Base-by-base conservation (phyloP, 2,113 vertebrate genomes). In the Cochlearius cochlearius region DNA sequence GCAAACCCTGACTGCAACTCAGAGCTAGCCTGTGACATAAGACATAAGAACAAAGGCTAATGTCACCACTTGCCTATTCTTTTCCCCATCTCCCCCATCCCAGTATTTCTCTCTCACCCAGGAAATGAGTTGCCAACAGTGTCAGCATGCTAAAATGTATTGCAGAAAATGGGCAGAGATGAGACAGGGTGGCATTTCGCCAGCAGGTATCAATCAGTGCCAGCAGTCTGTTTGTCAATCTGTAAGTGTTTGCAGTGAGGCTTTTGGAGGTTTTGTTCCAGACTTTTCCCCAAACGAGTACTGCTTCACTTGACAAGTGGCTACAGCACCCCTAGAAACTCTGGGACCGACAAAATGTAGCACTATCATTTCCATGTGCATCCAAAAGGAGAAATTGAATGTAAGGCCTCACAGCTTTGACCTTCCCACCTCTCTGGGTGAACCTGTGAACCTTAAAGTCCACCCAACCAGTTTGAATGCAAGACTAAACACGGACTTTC, bases 131-230 rank as follows among this genome's bases (percentile, higher is more conserved):
- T 89, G 76, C 84, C 91, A 80, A 76, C 36, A 56, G 47, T 10
- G 19, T 55, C 73, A 87, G 69, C 64, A 47, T 0, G 5, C 30
- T 63, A 41, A 55, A 91, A 45, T 18, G 39, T 29, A 52, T 56
- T 88, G 89, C 86, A 90, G 66, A 83, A 80, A 88, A 78, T 9
- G 32, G 86, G 83, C 45, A 94, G 86, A 84, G 60, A 32, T 43
- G 86, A 92, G 83, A 47, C 23, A 67, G 76, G 76, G 69, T 82
- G 90, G 94, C 84, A 50, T 36, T 27, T 60, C 1, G 77, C 93
- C 95, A 95, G 91, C 85, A 92, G 80, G 93, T 87, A 95, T 75
- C 91, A 67, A 29, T 56, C 80, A 89, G 68, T 75, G 77, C 60
- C 63, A 85, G 80, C 73, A 91, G 64, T 12, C 84, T 83, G 67